phyloP scores from a whole-genome alignment of 2,113 vertebrate species.

The Antidorcas marsupialis region DNA sequence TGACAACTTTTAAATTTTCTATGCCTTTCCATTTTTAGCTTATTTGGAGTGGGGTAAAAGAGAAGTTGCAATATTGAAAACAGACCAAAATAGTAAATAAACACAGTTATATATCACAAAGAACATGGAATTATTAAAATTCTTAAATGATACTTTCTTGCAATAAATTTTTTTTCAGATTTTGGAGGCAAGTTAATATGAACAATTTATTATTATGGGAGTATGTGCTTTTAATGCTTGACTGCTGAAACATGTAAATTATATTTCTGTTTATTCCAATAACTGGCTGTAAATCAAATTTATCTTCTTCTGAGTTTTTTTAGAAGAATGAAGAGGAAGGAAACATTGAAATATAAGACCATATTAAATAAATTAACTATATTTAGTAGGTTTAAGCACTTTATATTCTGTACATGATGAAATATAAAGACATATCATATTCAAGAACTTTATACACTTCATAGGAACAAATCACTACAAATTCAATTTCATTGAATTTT shows the following conservation, averaged over 20 bases:
- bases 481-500: background rate
- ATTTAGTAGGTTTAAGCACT: background rate
- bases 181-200: background rate
- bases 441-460: background rate
- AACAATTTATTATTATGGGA: constrained; percentile 13
- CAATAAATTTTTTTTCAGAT: background rate
- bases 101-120: background rate
- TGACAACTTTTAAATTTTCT: background rate
- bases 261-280: constrained; percentile 37
- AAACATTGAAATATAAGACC: constrained; percentile 16
- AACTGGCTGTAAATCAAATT: background rate
- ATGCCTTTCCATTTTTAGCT: background rate
- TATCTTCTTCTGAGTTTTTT: background rate
- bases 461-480: background rate
- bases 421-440: background rate
- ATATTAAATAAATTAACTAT: background rate
- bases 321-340: background rate
- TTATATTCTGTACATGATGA: background rate
- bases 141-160: background rate
- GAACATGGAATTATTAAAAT: background rate
- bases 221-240: background rate
- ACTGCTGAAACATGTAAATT: background rate
- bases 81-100: constrained; percentile 13
- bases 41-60: background rate
- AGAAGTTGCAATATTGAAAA: background rate